Conservation (phyloP, 2,888 invertebrate genomes). For the Agrotis puta region DNA sequence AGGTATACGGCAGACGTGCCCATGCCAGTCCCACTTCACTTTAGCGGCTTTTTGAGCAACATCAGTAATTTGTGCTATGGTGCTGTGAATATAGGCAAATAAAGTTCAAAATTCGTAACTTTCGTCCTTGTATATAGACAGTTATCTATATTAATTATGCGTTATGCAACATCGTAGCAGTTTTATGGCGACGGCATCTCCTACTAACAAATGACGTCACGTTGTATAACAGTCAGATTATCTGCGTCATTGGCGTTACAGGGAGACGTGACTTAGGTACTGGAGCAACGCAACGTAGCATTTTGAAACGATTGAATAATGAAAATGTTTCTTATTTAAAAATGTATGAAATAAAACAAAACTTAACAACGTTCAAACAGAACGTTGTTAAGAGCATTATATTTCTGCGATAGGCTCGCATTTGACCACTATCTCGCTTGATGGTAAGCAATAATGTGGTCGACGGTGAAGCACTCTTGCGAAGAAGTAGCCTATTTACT, state of each 20-base stretch:
- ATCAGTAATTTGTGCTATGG: too few relatives aligned
- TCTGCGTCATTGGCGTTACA: conserved; percentile 41
- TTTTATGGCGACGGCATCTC: conserved; percentile 19
- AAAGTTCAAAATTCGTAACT: not conserved
- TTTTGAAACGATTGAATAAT: not conserved
- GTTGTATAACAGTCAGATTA: conserved; percentile 25
- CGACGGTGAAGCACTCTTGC: too few relatives aligned
- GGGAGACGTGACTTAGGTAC: not conserved
- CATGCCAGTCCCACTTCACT: too few relatives aligned
- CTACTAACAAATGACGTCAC: conserved; percentile 47
- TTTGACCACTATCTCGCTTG: too few relatives aligned
- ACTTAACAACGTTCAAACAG: too few relatives aligned
- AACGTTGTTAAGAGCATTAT: not conserved
- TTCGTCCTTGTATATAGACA: too few relatives aligned
- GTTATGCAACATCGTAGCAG: not conserved
- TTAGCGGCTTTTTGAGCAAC: too few relatives aligned
- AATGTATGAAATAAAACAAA: too few relatives aligned
- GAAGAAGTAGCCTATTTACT: too few relatives aligned
- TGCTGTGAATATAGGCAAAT: not conserved
- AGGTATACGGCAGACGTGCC: too few relatives aligned
- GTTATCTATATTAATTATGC: not conserved
- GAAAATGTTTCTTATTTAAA: too few relatives aligned
- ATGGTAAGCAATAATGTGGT: too few relatives aligned
- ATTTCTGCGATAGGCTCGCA: not conserved
- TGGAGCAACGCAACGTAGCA: not conserved